Base-by-base conservation (phyloP, 2,113 vertebrate species). In the Asarcornis scutulata region DNA sequence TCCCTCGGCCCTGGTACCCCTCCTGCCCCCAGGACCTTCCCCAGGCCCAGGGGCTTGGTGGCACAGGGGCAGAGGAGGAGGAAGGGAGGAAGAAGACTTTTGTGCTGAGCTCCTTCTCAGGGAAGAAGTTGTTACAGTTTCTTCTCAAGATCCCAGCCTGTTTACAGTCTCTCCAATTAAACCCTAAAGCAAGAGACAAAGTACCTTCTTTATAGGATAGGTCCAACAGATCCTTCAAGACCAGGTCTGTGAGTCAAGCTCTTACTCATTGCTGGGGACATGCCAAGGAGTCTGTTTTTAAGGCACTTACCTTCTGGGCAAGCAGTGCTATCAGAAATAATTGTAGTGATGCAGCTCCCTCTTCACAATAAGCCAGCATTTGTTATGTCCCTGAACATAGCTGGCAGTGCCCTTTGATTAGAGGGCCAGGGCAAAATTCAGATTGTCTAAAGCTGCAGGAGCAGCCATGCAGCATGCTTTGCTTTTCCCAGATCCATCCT, bases 351-450 rank as follows among this genome's bases (percentile, higher is more conserved):
- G 48, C 48, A 73, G 48, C 23, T 78, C 77, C 72, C 32, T n/a
- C 38, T 89, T 64, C 77, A 83, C 87, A 92, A 85, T 44, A 93
- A 82, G 36, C 44, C 66, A 85, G 7, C 23, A 36, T 76, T 73
- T 85, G 38, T 76, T 82, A 91, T 34, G 42, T 73, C n/a, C 31
- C 31, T 55, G 71, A 75, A 59, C 18, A 6, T 12, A 72, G n/a
- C 2, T 78, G 56, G 14, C 52, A 78, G n/a, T 75, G 34, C 44
- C 62, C 46, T 94, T 82, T 84, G 42, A 83, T 93, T 89, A 86
- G 48, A 83, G 17, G 17, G 46, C 14, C 88, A 44, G 92, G 87
- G 75, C 71, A 89, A 91, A 92, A 89, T 82, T 83, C 60, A 52
- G 6, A 42, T 91, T 78, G 13, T n/a, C 69, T 86, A 40, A n/a